Evolutionary conservation across 2,113 vertebrate genomes (phyloP), one percentile per base, ranked within the genome.

Genomic region (Marmota monax): DNA sequence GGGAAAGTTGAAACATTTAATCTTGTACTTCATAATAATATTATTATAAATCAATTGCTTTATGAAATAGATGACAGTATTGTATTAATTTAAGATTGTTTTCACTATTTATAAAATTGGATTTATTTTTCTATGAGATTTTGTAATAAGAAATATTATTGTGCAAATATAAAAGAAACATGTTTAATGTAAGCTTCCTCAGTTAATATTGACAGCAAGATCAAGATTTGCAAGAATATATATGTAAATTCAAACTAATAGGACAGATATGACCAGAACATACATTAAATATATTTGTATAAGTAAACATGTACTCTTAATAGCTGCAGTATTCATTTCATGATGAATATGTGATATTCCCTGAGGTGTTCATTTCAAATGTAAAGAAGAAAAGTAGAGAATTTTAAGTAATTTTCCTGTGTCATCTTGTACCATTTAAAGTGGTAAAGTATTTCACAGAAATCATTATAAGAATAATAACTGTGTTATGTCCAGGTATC

Each of bases 161-260:
- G 2, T 72, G 16, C 27, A 70, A 25, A 84, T 11, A 42, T 86
- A 32, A 69, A 95, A 94, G 69, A 97, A 96, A 18, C 9, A 92
- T 0, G 79, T 94, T 58, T 63, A 32, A 39, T 1, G 1, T 88
- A 95, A 80, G 80, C 25, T 20, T 88, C 67, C 25, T 96, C 2
- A 85, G 95, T 97, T 97, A 17, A 58, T 97, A 16, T 83, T 95
- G 69, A 97, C 11, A 22, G 42, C 32, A 80, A 39, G 91, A 90
- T 90, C 70, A 97, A 70, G 32, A 34, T 94, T 96, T 97, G 65
- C 3, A 97, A 70, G 61, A 98, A 95, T 67, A 88, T 70, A 77
- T 93, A 39, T 74, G 20, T 93, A 90, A 98, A 88, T 93, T 97
- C 94, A 98, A 94, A 76, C 63, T 96, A 97, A 97, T 92, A 95